Evolutionary conservation across 2,113 vertebrate species (phyloP).

Genomic region (Chaenogobius annularis): DNA sequence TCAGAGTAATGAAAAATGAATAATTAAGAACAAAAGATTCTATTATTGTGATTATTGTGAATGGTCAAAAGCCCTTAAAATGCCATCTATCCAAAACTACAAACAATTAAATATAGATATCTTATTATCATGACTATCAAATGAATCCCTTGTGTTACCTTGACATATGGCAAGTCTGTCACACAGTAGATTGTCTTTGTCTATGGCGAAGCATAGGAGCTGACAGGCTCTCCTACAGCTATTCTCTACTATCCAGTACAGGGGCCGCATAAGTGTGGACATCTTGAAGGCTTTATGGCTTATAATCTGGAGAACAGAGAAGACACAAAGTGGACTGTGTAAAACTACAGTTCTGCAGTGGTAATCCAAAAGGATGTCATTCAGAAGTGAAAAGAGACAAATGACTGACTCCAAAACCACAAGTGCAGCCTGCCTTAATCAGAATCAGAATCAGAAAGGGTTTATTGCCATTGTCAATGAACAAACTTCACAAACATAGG

Average conservation of each 20-base stretch:
- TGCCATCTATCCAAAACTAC: background rate
- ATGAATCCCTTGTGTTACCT: slow-evolving; percentile 1
- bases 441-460: too few species aligned
- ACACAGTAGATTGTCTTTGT: slow-evolving; percentile 15
- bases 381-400: background rate
- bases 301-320: slow-evolving; percentile 35
- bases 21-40: background rate
- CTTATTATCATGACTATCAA: background rate
- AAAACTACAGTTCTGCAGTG: background rate
- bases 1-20: background rate
- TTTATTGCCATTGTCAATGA: too few species aligned
- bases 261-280: slow-evolving; percentile 23
- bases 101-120: background rate
- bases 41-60: background rate
- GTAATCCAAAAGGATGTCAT: background rate
- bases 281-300: slow-evolving; percentile 22
- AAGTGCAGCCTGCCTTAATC: too few species aligned
- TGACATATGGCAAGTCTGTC: slow-evolving; percentile 19
- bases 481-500: too few species aligned
- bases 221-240: slow-evolving; percentile 46
- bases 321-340: too few species aligned
- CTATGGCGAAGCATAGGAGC: slow-evolving; percentile 59
- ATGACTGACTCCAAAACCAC: background rate
- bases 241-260: slow-evolving; percentile 54
- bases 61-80: too few species aligned